Conservation (phyloP, 2,888 invertebrate genomes). For the Nomada ferruginata region DNA sequence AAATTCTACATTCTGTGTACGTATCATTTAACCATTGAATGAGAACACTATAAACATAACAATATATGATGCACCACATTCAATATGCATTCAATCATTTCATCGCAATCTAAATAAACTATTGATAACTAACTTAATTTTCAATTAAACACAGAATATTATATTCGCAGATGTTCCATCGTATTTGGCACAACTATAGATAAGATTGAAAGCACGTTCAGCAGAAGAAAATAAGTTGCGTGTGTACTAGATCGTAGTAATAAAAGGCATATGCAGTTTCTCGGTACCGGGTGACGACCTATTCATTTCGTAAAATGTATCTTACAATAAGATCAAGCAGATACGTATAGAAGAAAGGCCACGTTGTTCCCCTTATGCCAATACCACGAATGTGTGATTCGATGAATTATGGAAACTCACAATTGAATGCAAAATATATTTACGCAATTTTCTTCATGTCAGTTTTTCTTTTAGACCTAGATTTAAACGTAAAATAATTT, state of each 20-base stretch:
- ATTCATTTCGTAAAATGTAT: constrained; percentile 12
- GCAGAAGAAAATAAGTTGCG: constrained; percentile 23
- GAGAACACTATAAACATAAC: neutral
- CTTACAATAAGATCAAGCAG: constrained; percentile 5
- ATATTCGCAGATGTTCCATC: neutral
- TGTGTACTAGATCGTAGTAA: constrained; percentile 18
- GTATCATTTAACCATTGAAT: neutral
- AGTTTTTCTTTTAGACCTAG: too few relatives aligned
- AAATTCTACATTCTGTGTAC: neutral
- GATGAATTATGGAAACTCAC: too few relatives aligned
- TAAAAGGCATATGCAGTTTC: constrained; percentile 32
- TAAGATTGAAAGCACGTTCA: constrained; percentile 17
- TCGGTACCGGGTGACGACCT: constrained; percentile 32
- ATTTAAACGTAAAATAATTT: too few relatives aligned
- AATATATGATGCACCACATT: neutral
- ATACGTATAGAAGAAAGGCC: neutral
- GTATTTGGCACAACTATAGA: neutral
- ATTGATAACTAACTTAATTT: neutral
- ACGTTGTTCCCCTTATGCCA: too few relatives aligned
- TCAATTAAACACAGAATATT: neutral
- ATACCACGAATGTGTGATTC: too few relatives aligned
- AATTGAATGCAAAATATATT: too few relatives aligned
- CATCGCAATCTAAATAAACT: neutral
- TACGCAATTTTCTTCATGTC: too few relatives aligned
- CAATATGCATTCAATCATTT: constrained; percentile 5